phyloP scores from a whole-genome alignment of 2,888 invertebrate genomes.

The Sarcophaga subvicina region DNA sequence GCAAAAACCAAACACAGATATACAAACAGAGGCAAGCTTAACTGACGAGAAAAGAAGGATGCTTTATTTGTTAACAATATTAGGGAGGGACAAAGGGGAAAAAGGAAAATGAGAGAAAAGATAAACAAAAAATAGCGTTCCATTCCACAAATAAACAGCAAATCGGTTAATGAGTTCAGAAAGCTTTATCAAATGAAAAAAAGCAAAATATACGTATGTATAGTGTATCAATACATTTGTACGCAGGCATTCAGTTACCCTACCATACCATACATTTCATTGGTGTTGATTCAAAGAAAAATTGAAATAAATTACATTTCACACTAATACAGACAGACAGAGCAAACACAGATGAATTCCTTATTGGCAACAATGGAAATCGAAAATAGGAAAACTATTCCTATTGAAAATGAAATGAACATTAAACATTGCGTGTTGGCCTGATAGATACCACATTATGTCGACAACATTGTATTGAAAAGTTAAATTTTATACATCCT shows the following conservation, averaged over 20 bases:
- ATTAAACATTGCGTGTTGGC: neutral
- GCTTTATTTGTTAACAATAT: neutral
- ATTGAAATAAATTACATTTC: slow-evolving; percentile 14
- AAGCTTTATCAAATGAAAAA: neutral
- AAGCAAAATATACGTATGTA: neutral
- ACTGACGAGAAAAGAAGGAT: neutral
- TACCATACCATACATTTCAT: no score
- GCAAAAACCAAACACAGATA: no score
- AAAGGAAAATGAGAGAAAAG: neutral
- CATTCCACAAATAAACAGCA: neutral
- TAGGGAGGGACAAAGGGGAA: neutral
- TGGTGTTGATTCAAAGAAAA: neutral
- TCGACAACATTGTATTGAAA: neutral
- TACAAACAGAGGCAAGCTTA: no score
- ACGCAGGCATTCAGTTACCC: no score
- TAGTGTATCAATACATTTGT: no score
- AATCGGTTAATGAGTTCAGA: neutral
- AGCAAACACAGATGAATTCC: neutral
- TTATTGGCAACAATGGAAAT: neutral
- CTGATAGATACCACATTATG: slow-evolving; percentile 1
- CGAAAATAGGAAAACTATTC: neutral
- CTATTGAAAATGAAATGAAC: neutral
- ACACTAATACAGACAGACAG: neutral
- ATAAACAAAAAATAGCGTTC: no score
- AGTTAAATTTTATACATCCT: neutral